phyloP scores from a whole-genome alignment of 92 coral and sea anemone species.

The Epizoanthus stellaris region DNA sequence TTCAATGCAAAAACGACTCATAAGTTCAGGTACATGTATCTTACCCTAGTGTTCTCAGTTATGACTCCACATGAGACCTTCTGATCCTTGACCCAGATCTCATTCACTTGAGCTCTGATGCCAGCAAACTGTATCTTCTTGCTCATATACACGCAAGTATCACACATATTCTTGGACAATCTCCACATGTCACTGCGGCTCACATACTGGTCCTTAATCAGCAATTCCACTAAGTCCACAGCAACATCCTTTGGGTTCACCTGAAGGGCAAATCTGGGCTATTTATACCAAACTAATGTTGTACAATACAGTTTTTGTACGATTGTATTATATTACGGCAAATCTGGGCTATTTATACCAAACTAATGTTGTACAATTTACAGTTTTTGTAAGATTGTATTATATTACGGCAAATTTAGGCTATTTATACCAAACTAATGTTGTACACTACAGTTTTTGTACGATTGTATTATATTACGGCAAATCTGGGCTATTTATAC shows the following conservation, averaged over 20 bases:
- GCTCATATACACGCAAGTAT: constrained; percentile 80
- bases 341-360: too few relatives aligned
- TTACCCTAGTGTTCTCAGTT: constrained; percentile 92
- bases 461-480: too few relatives aligned
- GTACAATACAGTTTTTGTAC: too few relatives aligned
- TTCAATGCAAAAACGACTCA: too few relatives aligned
- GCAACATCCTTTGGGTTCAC: constrained; percentile 80
- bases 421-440: not conserved
- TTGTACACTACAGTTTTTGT: not conserved
- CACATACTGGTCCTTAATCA: constrained; percentile 89
- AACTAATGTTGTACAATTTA: not conserved
- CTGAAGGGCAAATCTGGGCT: not conserved
- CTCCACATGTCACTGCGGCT: constrained; percentile 99
- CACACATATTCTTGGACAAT: constrained; percentile 76
- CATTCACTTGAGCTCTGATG: constrained; percentile 87
- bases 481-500: too few relatives aligned
- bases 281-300: not conserved
- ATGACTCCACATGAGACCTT: constrained; percentile 95
- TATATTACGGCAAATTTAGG: not conserved
- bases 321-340: too few relatives aligned
- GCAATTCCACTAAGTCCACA: constrained; percentile 87
- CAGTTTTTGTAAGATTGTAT: too few relatives aligned
- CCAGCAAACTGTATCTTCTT: constrained; percentile 87
- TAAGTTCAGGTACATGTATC: not conserved
- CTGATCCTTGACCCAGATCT: constrained; percentile 90